These are phyloP conservation scores for Ramphastos sulfuratus DNA, from an alignment of 2,113 vertebrate species.

Conservation along the genomic window DNA sequence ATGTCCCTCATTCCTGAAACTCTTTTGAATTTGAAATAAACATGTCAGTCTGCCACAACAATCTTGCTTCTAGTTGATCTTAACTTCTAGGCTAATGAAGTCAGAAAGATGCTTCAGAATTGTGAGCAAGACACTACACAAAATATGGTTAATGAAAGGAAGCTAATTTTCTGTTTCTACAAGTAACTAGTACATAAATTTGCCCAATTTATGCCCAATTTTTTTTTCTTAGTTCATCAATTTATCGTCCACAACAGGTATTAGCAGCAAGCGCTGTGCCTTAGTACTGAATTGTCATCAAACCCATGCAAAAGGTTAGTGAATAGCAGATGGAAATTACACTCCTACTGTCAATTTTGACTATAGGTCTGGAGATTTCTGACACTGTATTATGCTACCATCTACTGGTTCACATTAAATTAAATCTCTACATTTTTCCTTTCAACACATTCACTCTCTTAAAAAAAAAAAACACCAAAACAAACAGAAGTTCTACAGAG, in stretches of 20 bases:
- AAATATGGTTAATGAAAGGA: not conserved
- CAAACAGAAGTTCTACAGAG: not conserved
- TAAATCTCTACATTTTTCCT: not conserved
- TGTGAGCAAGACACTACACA: not conserved
- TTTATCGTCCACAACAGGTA: not conserved
- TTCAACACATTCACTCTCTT: not conserved
- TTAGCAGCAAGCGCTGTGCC: not conserved
- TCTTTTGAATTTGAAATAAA: not conserved
- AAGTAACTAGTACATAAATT: not conserved
- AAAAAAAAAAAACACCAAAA: not conserved
- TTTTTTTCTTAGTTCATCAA: not conserved
- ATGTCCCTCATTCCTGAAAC: not conserved
- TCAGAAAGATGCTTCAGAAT: not conserved
- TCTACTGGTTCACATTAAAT: not conserved
- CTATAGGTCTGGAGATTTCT: not conserved
- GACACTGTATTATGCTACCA: constrained; percentile 47
- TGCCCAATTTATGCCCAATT: not conserved
- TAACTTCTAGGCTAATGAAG: not conserved
- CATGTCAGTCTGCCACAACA: not conserved
- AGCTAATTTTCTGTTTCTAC: not conserved
- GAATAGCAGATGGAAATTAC: not conserved
- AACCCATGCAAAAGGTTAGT: not conserved
- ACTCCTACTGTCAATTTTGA: not conserved
- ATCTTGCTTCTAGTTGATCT: not conserved
- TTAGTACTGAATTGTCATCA: not conserved